Evolutionary conservation across 2,113 vertebrate genomes (phyloP).

Genomic region (Oryzias woworae): DNA sequence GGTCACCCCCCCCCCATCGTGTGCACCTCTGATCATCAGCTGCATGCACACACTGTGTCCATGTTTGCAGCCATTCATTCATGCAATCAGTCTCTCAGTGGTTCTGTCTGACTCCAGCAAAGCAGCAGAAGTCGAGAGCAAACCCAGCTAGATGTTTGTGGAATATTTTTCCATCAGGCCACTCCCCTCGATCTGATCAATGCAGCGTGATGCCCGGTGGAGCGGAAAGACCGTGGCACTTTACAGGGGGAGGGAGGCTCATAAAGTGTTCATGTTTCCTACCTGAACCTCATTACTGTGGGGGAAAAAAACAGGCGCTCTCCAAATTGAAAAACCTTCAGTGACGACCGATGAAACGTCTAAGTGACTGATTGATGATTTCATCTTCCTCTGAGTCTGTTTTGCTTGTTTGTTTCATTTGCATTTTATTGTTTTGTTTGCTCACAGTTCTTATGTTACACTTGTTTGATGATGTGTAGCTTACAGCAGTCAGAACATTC

Average conservation of each 20-base stretch:
- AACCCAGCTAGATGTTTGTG: neutral
- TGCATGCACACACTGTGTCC: constrained; percentile 43
- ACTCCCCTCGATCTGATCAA: constrained; percentile 3
- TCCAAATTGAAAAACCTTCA: constrained; percentile 5
- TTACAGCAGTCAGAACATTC: constrained; percentile 40
- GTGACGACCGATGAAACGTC: neutral
- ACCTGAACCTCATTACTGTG: too few relatives aligned
- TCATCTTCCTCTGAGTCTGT: constrained; percentile 73
- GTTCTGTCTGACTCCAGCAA: constrained; percentile 22
- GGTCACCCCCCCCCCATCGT: neutral
- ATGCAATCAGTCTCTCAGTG: constrained; percentile 61
- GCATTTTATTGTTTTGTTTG: constrained; percentile 33
- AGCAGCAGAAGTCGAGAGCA: constrained; percentile 27
- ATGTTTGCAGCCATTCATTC: constrained; percentile 19
- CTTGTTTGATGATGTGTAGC: constrained; percentile 34
- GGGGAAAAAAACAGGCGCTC: too few relatives aligned
- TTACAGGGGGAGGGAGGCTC: too few relatives aligned
- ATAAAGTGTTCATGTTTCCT: too few relatives aligned
- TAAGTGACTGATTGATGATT: constrained; percentile 68
- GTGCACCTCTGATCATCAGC: constrained; percentile 10
- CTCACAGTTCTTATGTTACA: constrained; percentile 19
- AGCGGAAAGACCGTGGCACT: too few relatives aligned
- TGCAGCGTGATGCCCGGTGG: too few relatives aligned
- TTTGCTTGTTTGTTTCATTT: constrained; percentile 53
- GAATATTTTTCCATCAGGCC: neutral